Percentiles rank a stretch among this genome's conserved stretches.
These are phyloP conservation scores for Goniozus legneri DNA, from an alignment of 1,140 invertebrate genomes.

Conservation along the genomic window DNA sequence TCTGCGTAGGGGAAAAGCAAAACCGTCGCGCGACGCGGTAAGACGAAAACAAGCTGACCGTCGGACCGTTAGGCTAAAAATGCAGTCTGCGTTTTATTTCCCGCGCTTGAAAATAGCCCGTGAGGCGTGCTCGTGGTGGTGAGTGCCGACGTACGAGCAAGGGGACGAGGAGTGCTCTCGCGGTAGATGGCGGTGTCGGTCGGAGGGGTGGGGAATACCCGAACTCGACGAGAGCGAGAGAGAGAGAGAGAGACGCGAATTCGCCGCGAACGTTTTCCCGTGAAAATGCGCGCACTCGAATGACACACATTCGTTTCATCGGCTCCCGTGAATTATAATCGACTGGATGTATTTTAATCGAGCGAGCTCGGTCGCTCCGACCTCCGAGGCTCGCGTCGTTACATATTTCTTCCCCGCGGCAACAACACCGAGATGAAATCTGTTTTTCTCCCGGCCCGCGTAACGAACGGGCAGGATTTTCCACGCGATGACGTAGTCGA, in stretches of 20 bases:
- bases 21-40: too few relatives aligned
- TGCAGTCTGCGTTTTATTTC: conserved; percentile 49
- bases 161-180: background rate
- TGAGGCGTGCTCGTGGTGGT: conserved; percentile 25
- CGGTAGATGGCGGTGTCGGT: conserved; percentile 10
- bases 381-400: too few relatives aligned
- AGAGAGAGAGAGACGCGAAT: conserved; percentile 6
- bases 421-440: too few relatives aligned
- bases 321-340: too few relatives aligned
- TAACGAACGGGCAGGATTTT: too few relatives aligned
- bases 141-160: conserved; percentile 15
- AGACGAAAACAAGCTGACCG: conserved; percentile 46
- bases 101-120: conserved; percentile 48
- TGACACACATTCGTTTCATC: conserved; percentile 2
- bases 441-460: too few relatives aligned
- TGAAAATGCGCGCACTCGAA: background rate
- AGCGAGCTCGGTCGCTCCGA: too few relatives aligned
- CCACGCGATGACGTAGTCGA: too few relatives aligned
- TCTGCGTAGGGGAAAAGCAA: too few relatives aligned
- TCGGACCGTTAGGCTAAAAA: conserved; percentile 46
- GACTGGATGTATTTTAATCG: too few relatives aligned
- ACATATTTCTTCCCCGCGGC: too few relatives aligned
- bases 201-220: background rate
- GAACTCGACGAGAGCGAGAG: conserved; percentile 7
- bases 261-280: background rate